Conservation (phyloP, 53 echinoderm and acorn worm genomes). For the Antedon mediterranea region DNA sequence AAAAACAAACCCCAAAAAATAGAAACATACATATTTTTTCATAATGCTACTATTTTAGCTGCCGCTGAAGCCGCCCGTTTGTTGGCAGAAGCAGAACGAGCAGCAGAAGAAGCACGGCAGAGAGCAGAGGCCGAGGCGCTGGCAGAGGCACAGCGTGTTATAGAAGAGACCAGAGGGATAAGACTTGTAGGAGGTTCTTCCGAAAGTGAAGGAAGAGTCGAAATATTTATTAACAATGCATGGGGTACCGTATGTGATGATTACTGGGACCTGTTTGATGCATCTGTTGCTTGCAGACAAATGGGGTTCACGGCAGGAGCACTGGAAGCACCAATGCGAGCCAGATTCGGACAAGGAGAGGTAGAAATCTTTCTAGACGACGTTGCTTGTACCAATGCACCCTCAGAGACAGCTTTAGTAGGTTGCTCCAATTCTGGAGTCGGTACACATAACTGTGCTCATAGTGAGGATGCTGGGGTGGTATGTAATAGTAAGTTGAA, state of each 20-base stretch:
- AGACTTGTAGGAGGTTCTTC: not conserved
- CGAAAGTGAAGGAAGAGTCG: not conserved
- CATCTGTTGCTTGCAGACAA: not conserved
- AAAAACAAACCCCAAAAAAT: no score
- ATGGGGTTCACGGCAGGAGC: not conserved
- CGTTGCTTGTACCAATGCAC: not conserved
- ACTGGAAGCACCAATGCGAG: not conserved
- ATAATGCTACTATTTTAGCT: not conserved
- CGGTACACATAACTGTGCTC: constrained; percentile 5
- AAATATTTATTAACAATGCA: not conserved
- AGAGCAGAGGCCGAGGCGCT: not conserved
- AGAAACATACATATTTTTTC: no score
- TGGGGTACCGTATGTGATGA: not conserved
- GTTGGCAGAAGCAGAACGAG: not conserved
- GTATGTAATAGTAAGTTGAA: constrained; percentile 4
- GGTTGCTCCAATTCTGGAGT: not conserved
- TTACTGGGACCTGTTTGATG: no score
- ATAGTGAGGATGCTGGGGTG: constrained; percentile 24
- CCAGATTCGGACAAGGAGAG: not conserved
- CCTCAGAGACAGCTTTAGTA: constrained; percentile 5
- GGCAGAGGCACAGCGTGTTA: not conserved
- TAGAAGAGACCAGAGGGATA: not conserved
- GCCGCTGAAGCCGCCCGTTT: not conserved
- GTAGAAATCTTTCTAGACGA: not conserved
- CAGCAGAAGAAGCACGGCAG: not conserved